Percentiles rank a stretch among this genome's conserved stretches.
Evolutionary conservation across 2,113 vertebrate species (phyloP).

Genomic region (Lucifuga dentata): DNA sequence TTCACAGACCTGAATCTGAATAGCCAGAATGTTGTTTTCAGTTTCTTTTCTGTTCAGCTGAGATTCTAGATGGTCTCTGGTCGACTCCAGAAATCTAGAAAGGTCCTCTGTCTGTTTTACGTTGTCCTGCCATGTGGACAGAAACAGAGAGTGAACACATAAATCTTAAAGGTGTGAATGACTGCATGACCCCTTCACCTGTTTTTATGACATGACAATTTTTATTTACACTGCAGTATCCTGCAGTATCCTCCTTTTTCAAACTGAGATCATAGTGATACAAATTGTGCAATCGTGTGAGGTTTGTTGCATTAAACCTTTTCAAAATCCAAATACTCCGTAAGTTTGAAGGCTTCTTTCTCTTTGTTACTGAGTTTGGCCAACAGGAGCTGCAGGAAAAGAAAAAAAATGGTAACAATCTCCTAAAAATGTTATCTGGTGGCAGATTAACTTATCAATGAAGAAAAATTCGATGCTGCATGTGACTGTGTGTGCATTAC

Average conservation of each 20-base stretch:
- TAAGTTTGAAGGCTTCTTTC: conserved; percentile 84
- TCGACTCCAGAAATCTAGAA: conserved; percentile 86
- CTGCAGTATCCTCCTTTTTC: no score
- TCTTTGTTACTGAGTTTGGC: conserved; percentile 86
- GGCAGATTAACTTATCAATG: not conserved
- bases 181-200: not conserved
- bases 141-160: not conserved
- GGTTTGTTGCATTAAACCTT: conserved; percentile 78
- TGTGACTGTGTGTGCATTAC: conserved; percentile 2
- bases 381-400: conserved; percentile 83
- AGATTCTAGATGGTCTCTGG: conserved; percentile 84
- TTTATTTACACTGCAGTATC: no score
- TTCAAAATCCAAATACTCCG: conserved; percentile 85
- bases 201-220: not conserved
- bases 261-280: no score
- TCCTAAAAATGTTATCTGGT: not conserved
- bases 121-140: conserved; percentile 84
- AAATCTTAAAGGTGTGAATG: not conserved
- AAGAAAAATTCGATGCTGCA: not conserved
- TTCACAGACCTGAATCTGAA: conserved; percentile 85
- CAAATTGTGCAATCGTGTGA: no score
- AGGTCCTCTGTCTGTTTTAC: conserved; percentile 84
- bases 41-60: conserved; percentile 87
- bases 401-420: not conserved
- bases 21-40: conserved; percentile 83